Base-by-base conservation (phyloP, 2,888 invertebrate species). In the Epistrophe grossulariae region DNA sequence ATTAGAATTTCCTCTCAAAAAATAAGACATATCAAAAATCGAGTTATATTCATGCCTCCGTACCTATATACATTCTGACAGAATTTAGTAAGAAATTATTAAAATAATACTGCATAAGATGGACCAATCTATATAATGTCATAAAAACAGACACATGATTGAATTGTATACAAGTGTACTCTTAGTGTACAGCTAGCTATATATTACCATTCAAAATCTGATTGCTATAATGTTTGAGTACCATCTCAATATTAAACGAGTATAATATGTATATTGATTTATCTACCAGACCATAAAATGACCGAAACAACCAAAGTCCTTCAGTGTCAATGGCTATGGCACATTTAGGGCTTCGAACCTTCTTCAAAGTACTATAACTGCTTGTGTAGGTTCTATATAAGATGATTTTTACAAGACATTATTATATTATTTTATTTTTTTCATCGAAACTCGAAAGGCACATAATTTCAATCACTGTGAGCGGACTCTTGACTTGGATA, bases 261-360 rank as follows among this genome's bases (percentile, higher is more conserved):
- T 40, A n/a, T n/a, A n/a, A n/a, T n/a, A 38, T 19, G 8, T 48
- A 52, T 50, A 68, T 38, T 50, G 35, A 68, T 68, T 68, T 68
- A 68, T 68, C 50, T 50, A 38, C 35, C 68, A 68, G 68, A 68
- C 68, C 50, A 66, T 66, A 15, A 68, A 68, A 68, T 68, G 68
- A 68, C 68, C 68, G 35, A 50, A 50, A 40, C 64, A 48, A 66
- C 35, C 19, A 35, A n/a, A 19, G 50, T 52, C 48, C 62, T 40
- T 19, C 19, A 52, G 38, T 74, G 73, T 45, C 72, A 72, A 10
- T 84, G 79, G 66, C 59, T 76, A 60, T 84, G 79, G 45, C 59
- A 79, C 43, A 70, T 76, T 68, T 72, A n/a, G 40, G 62, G 31
- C 17, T n/a, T 15, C 2, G 15, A 43, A 55, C 55, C 70, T 40